Evolutionary conservation across 1,140 invertebrate genomes (phyloP).

Genomic region (Aphelinus certus): DNA sequence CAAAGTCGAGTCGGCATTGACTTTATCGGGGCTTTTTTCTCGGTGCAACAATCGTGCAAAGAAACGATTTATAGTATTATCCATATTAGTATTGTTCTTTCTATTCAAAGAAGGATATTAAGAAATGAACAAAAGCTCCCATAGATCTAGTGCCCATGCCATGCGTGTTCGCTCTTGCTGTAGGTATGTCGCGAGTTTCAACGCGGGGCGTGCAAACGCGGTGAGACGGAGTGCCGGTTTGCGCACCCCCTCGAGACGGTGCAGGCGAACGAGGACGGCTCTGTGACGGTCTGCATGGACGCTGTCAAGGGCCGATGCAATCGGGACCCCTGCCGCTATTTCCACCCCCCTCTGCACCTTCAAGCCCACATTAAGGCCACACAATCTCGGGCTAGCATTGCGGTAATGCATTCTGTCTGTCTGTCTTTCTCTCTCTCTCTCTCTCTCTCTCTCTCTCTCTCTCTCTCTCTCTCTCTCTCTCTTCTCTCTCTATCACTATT

Average conservation of each 20-base stretch:
- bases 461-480: conserved; percentile 60
- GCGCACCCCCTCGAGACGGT: conserved; percentile 95
- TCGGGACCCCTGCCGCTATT: conserved; percentile 96
- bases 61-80: conserved; percentile 14
- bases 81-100: conserved; percentile 34
- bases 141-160: conserved; percentile 66
- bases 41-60: conserved; percentile 17
- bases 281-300: conserved; percentile 98
- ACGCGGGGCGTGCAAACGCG: conserved; percentile 95
- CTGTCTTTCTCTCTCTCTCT: conserved; percentile 60
- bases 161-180: conserved; percentile 68
- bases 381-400: conserved; percentile 89
- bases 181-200: conserved; percentile 99
- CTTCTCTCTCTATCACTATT: conserved; percentile 49
- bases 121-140: conserved; percentile 38
- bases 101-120: conserved; percentile 1
- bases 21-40: conserved; percentile 10
- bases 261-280: conserved; percentile 92
- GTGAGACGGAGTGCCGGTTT: conserved; percentile 96
- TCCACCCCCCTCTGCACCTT: conserved; percentile 97
- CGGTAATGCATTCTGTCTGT: conserved; percentile 84
- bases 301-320: conserved; percentile 96
- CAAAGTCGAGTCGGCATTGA: background rate
- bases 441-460: conserved; percentile 50
- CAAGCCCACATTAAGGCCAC: conserved; percentile 98